phyloP scores from a whole-genome alignment of 37 sponge, comb jelly and placozoan species.

The Halisarca cf. caerulea region DNA sequence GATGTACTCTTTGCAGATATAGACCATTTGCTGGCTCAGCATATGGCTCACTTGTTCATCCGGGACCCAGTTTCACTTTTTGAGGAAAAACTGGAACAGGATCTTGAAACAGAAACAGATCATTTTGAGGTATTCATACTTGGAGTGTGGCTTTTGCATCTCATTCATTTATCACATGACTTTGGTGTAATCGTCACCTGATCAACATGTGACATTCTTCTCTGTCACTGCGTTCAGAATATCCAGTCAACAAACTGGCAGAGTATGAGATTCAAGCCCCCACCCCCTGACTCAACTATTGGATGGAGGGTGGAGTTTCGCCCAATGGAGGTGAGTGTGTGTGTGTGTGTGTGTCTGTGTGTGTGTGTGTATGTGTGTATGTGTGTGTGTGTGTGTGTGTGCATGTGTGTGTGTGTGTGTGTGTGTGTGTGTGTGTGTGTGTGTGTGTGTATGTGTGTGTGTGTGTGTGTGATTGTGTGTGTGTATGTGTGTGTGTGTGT shows the following conservation, averaged over 20 bases:
- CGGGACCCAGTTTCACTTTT: conserved; percentile 91
- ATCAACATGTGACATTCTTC: neutral
- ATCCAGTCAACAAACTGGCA: conserved; percentile 99
- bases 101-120: conserved; percentile 77
- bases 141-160: neutral
- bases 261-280: conserved; percentile 98
- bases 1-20: conserved; percentile 51
- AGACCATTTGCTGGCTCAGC: conserved; percentile 84
- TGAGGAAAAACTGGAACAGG: conserved; percentile 79
- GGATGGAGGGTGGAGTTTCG: conserved; percentile 99
- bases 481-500: too few species aligned
- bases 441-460: too few species aligned
- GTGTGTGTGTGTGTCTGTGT: neutral
- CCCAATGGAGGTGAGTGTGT: conserved; percentile 72
- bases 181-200: neutral
- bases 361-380: too few species aligned
- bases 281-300: conserved; percentile 88
- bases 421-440: too few species aligned
- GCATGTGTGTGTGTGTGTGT: too few species aligned
- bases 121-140: conserved; percentile 88
- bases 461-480: too few species aligned
- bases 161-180: neutral
- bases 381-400: too few species aligned
- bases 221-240: conserved; percentile 56
- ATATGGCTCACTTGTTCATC: conserved; percentile 93